Evolutionary conservation across 1,140 invertebrate genomes (phyloP).

Genomic region (Zaprionus tsacasi): DNA sequence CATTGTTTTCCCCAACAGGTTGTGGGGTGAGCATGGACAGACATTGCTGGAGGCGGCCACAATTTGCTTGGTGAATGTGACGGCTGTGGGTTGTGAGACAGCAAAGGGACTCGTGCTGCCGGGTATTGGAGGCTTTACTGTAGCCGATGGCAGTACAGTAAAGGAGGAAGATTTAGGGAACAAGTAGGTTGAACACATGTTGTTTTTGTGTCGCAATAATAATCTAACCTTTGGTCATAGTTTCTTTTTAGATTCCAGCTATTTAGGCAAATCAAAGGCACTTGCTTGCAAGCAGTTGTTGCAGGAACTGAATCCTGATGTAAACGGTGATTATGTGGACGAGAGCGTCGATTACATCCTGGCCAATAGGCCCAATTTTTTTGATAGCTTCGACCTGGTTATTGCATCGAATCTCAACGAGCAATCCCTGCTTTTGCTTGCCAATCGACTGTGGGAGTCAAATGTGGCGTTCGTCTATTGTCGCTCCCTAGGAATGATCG

Average conservation of each 20-base stretch:
- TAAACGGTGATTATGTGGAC: slow-evolving; percentile 95
- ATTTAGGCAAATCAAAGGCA: slow-evolving; percentile 92
- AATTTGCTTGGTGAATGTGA: slow-evolving; percentile 97
- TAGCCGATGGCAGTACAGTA: slow-evolving; percentile 95
- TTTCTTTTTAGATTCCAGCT: slow-evolving; percentile 94
- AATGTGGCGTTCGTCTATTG: slow-evolving; percentile 95
- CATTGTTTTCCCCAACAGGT: slow-evolving; percentile 83
- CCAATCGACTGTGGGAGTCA: slow-evolving; percentile 92
- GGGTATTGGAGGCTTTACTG: slow-evolving; percentile 97
- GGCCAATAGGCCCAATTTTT: slow-evolving; percentile 93
- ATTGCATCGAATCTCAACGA: slow-evolving; percentile 94
- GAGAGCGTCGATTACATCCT: slow-evolving; percentile 94
- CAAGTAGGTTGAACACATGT: slow-evolving; percentile 87
- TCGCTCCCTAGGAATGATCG: slow-evolving; percentile 95
- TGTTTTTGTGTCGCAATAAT: neutral
- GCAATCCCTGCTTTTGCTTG: slow-evolving; percentile 90
- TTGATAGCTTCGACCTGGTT: slow-evolving; percentile 94
- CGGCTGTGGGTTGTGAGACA: slow-evolving; percentile 96
- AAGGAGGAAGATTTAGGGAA: slow-evolving; percentile 96
- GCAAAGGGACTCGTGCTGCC: slow-evolving; percentile 97
- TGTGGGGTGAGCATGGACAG: slow-evolving; percentile 99
- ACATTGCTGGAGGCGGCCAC: slow-evolving; percentile 92
- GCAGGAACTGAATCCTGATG: slow-evolving; percentile 96
- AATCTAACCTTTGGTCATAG: slow-evolving; percentile 83
- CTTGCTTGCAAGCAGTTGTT: slow-evolving; percentile 92